phyloP scores from a whole-genome alignment of 2,797 vertebrate genomes.

The Babyrousa celebensis region DNA sequence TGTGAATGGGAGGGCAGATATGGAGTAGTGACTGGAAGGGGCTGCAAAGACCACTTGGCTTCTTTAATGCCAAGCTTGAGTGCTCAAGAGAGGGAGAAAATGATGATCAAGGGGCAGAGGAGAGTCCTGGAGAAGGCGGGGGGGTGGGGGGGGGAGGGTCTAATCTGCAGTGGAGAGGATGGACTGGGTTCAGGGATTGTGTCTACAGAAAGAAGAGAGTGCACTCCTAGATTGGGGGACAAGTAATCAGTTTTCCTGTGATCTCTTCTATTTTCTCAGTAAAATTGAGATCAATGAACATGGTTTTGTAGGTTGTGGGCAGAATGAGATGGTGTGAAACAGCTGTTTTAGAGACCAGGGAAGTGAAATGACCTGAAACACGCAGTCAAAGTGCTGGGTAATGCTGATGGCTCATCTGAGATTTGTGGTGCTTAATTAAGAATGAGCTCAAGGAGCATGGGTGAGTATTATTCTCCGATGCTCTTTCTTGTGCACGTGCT shows the following conservation, averaged over 20 bases:
- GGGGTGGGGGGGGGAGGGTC: neutral
- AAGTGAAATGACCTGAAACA: neutral
- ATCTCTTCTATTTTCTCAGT: constrained; percentile 33
- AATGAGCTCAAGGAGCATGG: neutral
- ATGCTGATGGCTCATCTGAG: neutral
- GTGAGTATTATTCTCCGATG: neutral
- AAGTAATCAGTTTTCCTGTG: neutral
- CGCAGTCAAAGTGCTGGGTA: neutral
- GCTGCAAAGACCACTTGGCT: neutral
- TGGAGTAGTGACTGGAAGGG: neutral
- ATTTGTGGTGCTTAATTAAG: neutral
- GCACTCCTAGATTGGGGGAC: neutral
- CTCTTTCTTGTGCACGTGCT: neutral
- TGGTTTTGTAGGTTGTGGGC: neutral
- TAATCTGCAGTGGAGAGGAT: neutral
- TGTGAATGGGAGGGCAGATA: neutral
- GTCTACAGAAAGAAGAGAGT: neutral
- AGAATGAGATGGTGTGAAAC: neutral
- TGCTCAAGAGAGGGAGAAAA: neutral
- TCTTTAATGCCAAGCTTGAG: neutral
- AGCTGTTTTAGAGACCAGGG: neutral
- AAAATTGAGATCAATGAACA: neutral
- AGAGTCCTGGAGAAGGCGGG: neutral
- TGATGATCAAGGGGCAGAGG: neutral
- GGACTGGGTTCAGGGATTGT: neutral